Conservation (phyloP, 2,113 vertebrate genomes). For the Cochlearius cochlearius region DNA sequence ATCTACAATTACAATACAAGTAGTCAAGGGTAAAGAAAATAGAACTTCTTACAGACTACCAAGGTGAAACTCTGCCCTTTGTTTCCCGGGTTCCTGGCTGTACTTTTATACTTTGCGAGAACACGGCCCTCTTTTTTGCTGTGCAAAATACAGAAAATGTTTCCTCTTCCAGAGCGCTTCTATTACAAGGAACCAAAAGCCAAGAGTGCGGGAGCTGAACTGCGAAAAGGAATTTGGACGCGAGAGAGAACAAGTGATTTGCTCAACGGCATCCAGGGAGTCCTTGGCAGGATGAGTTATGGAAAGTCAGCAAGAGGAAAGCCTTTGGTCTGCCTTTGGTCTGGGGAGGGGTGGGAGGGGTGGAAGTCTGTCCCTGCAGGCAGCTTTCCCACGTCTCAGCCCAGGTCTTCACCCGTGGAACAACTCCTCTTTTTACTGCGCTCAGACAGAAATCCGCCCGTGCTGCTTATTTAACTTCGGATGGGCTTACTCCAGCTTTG, state of each 20-base stretch:
- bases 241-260: not conserved
- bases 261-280: not conserved
- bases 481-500: not conserved
- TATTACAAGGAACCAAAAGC: not conserved
- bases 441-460: not conserved
- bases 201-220: not conserved
- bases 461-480: not conserved
- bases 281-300: not conserved
- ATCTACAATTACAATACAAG: not conserved
- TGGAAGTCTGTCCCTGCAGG: not conserved
- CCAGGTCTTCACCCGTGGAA: fast-evolving
- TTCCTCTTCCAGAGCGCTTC: not conserved
- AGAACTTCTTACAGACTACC: not conserved
- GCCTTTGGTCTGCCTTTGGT: not conserved
- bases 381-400: not conserved
- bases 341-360: not conserved
- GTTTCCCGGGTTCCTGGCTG: not conserved
- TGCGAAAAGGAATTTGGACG: not conserved
- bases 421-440: not conserved
- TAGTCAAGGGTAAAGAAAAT: not conserved
- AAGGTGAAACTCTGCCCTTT: not conserved
- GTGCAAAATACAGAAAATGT: not conserved
- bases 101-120: not conserved
- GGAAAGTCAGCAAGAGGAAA: not conserved
- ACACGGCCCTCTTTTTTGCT: not conserved